Evolutionary conservation across 2,888 invertebrate species (phyloP), one percentile per base, ranked within the genome.

Genomic region (Pomacea canaliculata): DNA sequence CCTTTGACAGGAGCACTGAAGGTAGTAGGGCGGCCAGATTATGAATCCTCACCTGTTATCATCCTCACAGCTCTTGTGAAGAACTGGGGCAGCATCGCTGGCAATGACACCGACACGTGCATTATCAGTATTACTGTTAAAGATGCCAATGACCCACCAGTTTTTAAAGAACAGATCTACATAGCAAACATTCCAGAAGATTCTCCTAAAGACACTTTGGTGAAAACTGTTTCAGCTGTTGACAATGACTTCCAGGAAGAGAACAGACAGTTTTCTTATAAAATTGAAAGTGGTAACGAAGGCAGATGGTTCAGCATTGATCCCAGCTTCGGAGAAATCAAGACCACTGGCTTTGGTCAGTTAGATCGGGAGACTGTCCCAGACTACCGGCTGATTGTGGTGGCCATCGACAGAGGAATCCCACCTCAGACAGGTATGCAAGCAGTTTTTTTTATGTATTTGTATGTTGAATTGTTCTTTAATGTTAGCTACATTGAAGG

Each of bases 111-210:
- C 0, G 97, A 97, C 88, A 97, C 96, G 91, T 97, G 97, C 7
- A 69, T 66, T 59, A 96, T 98, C 0, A 95, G 96, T 70, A 95
- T 98, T 80, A 95, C 96, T 0, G 96, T 98, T 80, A 96, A 97
- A 92, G 98, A 98, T 90, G 97, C 97, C 37, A 98, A 98, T 89
- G 98, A 98, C 92, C 97, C 98, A 0, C 98, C 98, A 0, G 96
- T 96, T 89, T 98, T 98, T 89, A 91, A 94, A n/a, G 94, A 95
- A 85, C 93, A 93, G 71, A 89, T 93, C 37, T 98, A 98, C 89
- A 19, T 77, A 66, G 97, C 96, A 0, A 94, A 94, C 81, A 94
- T 98, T 0, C 93, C 94, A 76, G 98, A 98, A 91, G 56, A 23
- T 63, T 70, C 66, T 13, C 95, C 95, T 0, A 93, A 95, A 0